These are phyloP conservation scores for Corythaeola cristata DNA, from an alignment of 2,113 vertebrate species.

Conservation along the genomic window DNA sequence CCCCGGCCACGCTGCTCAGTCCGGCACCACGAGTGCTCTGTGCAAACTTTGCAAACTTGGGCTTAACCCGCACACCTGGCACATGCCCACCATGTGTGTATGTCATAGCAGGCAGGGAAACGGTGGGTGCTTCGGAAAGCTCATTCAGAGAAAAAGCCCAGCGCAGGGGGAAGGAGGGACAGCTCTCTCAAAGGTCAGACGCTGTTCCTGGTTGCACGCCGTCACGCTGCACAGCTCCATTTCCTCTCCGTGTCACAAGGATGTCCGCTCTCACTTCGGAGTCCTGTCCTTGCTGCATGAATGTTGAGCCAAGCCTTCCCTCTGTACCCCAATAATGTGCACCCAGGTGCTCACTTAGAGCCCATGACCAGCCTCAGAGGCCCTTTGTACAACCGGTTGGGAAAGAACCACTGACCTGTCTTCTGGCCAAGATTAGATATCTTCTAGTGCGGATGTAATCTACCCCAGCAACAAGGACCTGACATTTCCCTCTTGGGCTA, in stretches of 20 bases:
- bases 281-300: neutral
- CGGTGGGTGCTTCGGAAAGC: accelerated
- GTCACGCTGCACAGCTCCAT: accelerated
- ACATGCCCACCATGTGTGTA: accelerated
- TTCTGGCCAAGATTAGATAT: neutral
- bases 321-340: neutral
- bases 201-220: accelerated
- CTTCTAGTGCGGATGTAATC: neutral
- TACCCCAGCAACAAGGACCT: neutral
- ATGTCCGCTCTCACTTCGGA: accelerated
- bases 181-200: neutral
- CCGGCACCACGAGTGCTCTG: accelerated
- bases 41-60: neutral
- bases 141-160: neutral
- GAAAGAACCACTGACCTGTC: neutral
- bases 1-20: neutral
- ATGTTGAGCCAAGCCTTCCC: neutral
- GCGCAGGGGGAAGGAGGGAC: neutral
- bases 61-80: accelerated
- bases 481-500: conserved; percentile 25
- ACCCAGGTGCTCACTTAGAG: neutral
- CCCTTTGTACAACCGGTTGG: accelerated
- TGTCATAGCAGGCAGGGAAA: accelerated
- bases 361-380: neutral
- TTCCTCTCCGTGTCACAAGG: accelerated